phyloP scores from a whole-genome alignment of 1,140 invertebrate genomes.

The Diprion similis region DNA sequence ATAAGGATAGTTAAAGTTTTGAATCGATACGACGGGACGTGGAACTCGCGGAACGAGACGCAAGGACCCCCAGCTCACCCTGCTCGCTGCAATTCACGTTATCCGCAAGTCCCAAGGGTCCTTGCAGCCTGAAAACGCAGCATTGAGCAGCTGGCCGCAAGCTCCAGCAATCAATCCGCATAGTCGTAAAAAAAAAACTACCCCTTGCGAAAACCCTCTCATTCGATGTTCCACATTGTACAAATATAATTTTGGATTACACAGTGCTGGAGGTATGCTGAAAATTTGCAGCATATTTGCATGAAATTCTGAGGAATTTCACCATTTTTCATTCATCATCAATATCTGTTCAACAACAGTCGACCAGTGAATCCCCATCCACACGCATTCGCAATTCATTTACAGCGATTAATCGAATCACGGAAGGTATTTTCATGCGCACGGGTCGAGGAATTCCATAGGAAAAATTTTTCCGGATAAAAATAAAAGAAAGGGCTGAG shows the following conservation, averaged over 20 bases:
- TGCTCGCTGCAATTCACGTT: conserved; percentile 13
- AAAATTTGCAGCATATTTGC: too few relatives aligned
- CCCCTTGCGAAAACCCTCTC: neutral
- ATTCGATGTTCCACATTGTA: too few relatives aligned
- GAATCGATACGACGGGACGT: conserved; percentile 46
- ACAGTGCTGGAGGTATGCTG: too few relatives aligned
- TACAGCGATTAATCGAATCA: neutral
- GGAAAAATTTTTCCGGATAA: too few relatives aligned
- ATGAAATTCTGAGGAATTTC: too few relatives aligned
- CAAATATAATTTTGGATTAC: too few relatives aligned
- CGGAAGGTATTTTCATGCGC: neutral
- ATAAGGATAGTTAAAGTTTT: conserved; percentile 57
- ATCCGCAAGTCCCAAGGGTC: conserved; percentile 16
- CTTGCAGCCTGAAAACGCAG: conserved; percentile 19
- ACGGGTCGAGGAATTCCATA: neutral
- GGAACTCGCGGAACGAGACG: conserved; percentile 33
- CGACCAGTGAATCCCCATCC: conserved; percentile 14
- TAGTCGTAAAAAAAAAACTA: conserved; percentile 27
- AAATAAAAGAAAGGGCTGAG: too few relatives aligned
- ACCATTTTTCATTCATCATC: too few relatives aligned
- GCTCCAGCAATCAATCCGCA: conserved; percentile 38
- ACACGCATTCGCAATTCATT: conserved; percentile 25
- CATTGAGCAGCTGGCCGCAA: conserved; percentile 32
- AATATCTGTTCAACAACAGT: too few relatives aligned
- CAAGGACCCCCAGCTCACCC: conserved; percentile 35